phyloP scores from a whole-genome alignment of 2,797 vertebrate genomes.

The Pantherophis vulpinus region DNA sequence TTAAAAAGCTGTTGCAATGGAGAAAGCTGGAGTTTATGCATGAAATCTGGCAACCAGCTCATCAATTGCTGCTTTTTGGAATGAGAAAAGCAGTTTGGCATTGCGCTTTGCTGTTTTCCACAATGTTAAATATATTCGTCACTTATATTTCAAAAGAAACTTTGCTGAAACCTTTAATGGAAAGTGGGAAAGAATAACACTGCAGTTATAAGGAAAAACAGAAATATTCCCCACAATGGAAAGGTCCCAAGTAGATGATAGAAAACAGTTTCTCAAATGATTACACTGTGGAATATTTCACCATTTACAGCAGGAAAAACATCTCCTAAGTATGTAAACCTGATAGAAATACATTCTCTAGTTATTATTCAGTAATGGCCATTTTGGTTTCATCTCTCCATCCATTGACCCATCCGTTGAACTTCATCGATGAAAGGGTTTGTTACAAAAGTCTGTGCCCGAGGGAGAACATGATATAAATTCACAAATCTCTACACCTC shows the following conservation, averaged over 20 bases:
- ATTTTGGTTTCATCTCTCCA: not conserved
- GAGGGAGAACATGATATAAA: not conserved
- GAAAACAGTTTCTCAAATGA: not conserved
- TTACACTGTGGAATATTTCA: not conserved
- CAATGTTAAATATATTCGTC: constrained; percentile 79
- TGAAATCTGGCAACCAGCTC: constrained; percentile 42
- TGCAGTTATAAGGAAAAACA: constrained; percentile 26
- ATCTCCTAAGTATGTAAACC: not conserved
- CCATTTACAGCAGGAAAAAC: not conserved
- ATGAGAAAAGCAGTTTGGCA: constrained; percentile 79
- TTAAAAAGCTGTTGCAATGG: constrained; percentile 37
- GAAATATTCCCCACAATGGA: constrained; percentile 19
- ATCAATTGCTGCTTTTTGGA: constrained; percentile 76
- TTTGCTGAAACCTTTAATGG: constrained; percentile 38
- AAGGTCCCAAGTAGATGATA: not conserved
- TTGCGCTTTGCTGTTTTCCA: constrained; percentile 78
- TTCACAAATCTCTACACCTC: not conserved
- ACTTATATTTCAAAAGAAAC: constrained; percentile 2
- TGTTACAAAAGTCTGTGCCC: not conserved
- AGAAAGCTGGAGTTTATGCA: constrained; percentile 46
- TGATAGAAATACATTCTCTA: not conserved
- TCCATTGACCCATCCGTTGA: not conserved
- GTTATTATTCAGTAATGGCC: not conserved
- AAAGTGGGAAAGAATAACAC: constrained; percentile 24
- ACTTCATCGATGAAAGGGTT: not conserved